phyloP scores from a whole-genome alignment of 2,888 invertebrate genomes.

The Stenichneumon culpator region DNA sequence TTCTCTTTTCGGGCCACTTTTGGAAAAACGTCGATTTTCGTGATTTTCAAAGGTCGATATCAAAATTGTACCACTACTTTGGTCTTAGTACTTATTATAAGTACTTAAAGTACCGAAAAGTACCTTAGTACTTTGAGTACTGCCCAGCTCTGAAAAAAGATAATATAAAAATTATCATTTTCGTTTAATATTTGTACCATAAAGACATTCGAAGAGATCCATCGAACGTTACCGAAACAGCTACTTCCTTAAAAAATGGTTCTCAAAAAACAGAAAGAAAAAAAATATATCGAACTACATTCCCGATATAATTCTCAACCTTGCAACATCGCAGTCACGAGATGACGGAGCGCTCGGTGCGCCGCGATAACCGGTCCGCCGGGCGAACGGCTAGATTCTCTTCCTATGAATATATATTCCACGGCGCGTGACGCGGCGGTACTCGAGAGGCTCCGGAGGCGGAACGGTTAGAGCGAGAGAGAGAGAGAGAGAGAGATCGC shows the following conservation, averaged over 20 bases:
- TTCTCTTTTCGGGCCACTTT: no score
- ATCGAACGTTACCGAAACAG: no score
- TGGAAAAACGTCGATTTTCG: no score
- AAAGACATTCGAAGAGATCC: no score
- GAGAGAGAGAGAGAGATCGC: conserved; percentile 30
- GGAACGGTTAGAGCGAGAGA: conserved; percentile 6
- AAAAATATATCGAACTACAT: background rate
- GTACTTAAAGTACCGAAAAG: no score
- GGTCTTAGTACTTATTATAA: no score
- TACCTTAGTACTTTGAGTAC: no score
- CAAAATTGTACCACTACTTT: no score
- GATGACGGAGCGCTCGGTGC: conserved; percentile 1
- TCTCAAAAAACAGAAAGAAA: background rate
- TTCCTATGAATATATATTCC: conserved; percentile 56
- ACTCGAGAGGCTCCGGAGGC: conserved; percentile 39
- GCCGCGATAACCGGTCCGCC: conserved; percentile 14
- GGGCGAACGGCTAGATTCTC: conserved; percentile 47
- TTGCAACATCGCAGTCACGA: background rate
- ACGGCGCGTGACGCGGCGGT: conserved; percentile 58
- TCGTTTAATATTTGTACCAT: no score
- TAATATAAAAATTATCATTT: no score
- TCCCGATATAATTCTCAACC: background rate
- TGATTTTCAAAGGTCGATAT: no score
- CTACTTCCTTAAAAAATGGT: background rate
- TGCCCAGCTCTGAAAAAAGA: no score